Evolutionary conservation across 2,888 invertebrate genomes (phyloP), one percentile per base, ranked within the genome.

Genomic region (Deroplatys truncata): DNA sequence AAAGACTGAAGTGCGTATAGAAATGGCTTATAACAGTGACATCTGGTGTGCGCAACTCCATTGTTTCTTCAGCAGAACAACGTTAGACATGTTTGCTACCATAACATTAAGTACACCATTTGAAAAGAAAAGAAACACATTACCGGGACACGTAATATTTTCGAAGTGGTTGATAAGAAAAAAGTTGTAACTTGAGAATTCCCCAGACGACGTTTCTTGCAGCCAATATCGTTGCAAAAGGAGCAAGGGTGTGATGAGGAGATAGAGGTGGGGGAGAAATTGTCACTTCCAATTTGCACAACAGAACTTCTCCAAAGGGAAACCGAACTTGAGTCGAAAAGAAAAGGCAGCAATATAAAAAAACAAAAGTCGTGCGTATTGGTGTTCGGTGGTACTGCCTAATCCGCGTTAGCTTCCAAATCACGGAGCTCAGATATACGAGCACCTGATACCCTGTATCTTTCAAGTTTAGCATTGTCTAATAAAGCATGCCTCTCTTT

Each of bases 281-380:
- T 90, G 90, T 90, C 90, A 88, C 88, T 90, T 90, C 86, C 90
- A 90, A 90, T 90, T 90, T 88, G 85, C 82, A 29, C 82, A 28
- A 87, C 83, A 83, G 35, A 82, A 82, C 28, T 31, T 87, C 87
- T 35, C 28, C 31, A 83, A 86, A 87, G 83, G 85, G 49, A 85
- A 49, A 85, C 85, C 85, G 85, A 85, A 85, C 35, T 83, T 28
- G n/a, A 87, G 87, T 83, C 87, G 87, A 87, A 87, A 72, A 82
- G 82, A 82, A 56, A 87, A 87, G 29, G 72, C 56, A 72, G 31
- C 28, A 29, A 28, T 20, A 86, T 82, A 85, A 49, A 86, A 82
- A 82, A 85, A 85, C 85, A 28, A 86, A 86, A 72, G 82, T 82
- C 86, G 31, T 72, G 82, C 82, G 28, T 29, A 86, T 86, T 28